Evolutionary conservation across 37 sponge, comb jelly and placozoan species (phyloP).

Genomic region (Chondrilla cf. caribensis): DNA sequence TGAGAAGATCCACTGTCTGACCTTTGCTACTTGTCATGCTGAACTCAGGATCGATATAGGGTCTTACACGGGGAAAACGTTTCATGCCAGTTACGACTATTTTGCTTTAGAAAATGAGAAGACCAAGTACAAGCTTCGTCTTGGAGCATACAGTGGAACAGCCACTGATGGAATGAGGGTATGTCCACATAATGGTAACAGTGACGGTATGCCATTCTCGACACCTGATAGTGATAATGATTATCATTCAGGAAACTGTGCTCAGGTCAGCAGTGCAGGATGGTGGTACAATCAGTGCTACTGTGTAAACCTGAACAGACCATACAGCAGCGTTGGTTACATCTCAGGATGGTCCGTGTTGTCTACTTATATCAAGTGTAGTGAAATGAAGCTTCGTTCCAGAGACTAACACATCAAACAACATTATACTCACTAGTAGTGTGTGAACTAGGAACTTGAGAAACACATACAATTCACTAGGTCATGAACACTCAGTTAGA

Average conservation of each 20-base stretch:
- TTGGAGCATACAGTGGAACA: constrained; percentile 13
- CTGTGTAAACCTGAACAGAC: background rate
- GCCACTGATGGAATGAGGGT: background rate
- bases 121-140: constrained; percentile 1
- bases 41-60: background rate
- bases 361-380: background rate
- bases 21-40: background rate
- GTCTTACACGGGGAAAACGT: background rate
- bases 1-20: constrained; percentile 25
- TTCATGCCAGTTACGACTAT: constrained; percentile 6
- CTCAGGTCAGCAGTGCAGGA: background rate
- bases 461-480: too few relatives aligned
- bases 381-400: constrained; percentile 14
- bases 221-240: constrained; percentile 13
- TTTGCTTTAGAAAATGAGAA: background rate
- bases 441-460: too few relatives aligned
- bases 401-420: background rate
- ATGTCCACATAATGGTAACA: background rate
- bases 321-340: background rate
- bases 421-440: too few relatives aligned
- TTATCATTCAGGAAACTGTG: constrained; percentile 9
- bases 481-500: too few relatives aligned
- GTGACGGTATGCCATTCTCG: background rate
- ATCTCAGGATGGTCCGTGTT: background rate
- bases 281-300: constrained; percentile 18